Percentiles rank a stretch among this genome's conserved stretches.
Conservation (phyloP, 2,797 vertebrate genomes). For the Botia kubotai region DNA sequence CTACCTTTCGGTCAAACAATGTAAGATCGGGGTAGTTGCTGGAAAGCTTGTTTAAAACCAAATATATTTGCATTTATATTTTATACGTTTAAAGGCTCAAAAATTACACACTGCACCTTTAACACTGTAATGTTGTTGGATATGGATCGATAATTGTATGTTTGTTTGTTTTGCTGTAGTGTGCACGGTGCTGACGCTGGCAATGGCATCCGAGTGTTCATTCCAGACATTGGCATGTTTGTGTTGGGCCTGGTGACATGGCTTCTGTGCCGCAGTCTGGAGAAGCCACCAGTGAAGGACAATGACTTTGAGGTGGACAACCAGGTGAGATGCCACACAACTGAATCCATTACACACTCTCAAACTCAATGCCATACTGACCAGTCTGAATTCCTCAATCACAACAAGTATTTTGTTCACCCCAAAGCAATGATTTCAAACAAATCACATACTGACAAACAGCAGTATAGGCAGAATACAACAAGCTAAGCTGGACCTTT, state of each 20-base stretch:
- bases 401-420: no score
- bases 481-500: no score
- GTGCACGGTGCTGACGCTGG: conserved; percentile 86
- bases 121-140: not conserved
- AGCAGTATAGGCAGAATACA: no score
- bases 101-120: no score
- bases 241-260: conserved; percentile 83
- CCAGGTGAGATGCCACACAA: conserved; percentile 71
- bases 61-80: not conserved
- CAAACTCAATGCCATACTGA: not conserved
- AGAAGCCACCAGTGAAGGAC: conserved; percentile 77
- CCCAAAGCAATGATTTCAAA: no score
- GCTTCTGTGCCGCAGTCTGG: conserved; percentile 85
- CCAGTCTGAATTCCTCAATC: not conserved
- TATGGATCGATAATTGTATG: not conserved
- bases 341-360: not conserved
- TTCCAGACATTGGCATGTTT: conserved; percentile 88
- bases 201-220: conserved; percentile 86
- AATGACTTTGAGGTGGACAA: conserved; percentile 81
- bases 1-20: not conserved
- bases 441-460: no score
- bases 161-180: conserved; percentile 65
- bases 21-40: not conserved
- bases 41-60: not conserved
- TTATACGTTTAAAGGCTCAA: not conserved